A percentile compares a stretch with the other conserved stretches of the same genome.
Evolutionary conservation across 2,797 vertebrate species (phyloP).

Genomic region (Psittacula derbiana): DNA sequence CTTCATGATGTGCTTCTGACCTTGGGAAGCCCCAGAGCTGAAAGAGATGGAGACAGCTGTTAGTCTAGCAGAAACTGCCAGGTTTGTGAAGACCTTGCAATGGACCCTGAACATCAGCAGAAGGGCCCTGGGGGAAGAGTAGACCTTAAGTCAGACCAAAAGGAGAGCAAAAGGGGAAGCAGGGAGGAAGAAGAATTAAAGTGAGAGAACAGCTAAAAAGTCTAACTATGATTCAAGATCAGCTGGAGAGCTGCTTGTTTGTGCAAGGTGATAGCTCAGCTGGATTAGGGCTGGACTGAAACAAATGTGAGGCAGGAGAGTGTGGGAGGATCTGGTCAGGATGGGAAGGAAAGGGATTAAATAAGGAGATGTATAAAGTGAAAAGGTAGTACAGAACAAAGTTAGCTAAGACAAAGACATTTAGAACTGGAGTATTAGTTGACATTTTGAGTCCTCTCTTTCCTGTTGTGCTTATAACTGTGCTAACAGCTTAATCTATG

Average conservation of each 20-base stretch:
- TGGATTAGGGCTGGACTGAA: background rate
- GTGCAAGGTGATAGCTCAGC: background rate
- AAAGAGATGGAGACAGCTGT: slow-evolving; percentile 57
- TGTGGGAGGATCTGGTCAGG: background rate
- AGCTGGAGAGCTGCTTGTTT: background rate
- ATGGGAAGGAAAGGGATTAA: background rate
- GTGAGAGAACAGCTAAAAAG: background rate
- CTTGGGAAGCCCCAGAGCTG: slow-evolving; percentile 24
- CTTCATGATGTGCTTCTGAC: slow-evolving; percentile 50
- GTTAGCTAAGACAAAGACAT: background rate
- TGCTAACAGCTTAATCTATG: background rate
- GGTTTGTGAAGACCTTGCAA: slow-evolving; percentile 18
- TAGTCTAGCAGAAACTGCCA: slow-evolving; percentile 53
- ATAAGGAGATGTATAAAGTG: background rate
- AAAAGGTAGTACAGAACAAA: background rate
- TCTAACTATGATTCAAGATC: background rate
- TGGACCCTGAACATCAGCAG: slow-evolving; percentile 40
- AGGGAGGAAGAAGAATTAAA: background rate
- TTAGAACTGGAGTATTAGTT: background rate
- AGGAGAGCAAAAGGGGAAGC: background rate
- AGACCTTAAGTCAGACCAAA: slow-evolving; percentile 16
- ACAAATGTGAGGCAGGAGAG: background rate
- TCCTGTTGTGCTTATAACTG: background rate
- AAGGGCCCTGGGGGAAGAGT: background rate
- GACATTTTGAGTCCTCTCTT: background rate